Conservation (phyloP, 1,140 invertebrate genomes). For the Pogonognathellus flavescens region DNA sequence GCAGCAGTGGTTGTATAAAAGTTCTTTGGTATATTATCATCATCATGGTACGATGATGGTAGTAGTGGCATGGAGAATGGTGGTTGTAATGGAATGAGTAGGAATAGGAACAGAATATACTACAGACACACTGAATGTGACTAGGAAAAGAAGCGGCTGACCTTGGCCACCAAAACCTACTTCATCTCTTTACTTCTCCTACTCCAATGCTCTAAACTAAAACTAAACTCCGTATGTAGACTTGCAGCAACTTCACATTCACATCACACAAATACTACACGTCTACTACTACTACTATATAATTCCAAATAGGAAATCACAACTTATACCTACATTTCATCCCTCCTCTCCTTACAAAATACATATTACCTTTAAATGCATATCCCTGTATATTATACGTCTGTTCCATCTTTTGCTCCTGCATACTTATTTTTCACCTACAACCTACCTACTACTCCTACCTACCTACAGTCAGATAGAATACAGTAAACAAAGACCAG, state of each 20-base stretch:
- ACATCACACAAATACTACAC: too few relatives aligned
- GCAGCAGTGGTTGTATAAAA: not conserved
- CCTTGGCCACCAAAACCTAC: conserved; percentile 49
- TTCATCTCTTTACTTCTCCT: conserved; percentile 33
- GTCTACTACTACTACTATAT: not conserved
- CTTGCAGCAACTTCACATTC: not conserved
- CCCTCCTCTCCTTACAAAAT: not conserved
- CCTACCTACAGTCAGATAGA: not conserved
- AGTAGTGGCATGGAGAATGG: too few relatives aligned
- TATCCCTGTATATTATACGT: too few relatives aligned
- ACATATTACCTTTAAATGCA: not conserved
- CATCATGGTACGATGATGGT: not conserved
- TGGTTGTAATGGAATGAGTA: conserved; percentile 1
- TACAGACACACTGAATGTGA: conserved; percentile 27
- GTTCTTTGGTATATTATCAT: not conserved
- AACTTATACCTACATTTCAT: conserved; percentile 24
- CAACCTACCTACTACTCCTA: too few relatives aligned
- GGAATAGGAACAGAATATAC: conserved; percentile 37
- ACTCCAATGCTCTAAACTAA: not conserved
- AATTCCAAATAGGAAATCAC: conserved; percentile 50
- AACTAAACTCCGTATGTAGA: conserved; percentile 5
- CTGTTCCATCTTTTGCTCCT: too few relatives aligned
- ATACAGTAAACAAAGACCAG: not conserved
- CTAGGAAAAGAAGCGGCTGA: conserved; percentile 49
- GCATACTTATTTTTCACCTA: too few relatives aligned